A percentile compares a stretch with the other conserved stretches of the same genome.
These are phyloP conservation scores for Eutolmus rufibarbis DNA, from an alignment of 2,888 invertebrate species.

Conservation along the genomic window DNA sequence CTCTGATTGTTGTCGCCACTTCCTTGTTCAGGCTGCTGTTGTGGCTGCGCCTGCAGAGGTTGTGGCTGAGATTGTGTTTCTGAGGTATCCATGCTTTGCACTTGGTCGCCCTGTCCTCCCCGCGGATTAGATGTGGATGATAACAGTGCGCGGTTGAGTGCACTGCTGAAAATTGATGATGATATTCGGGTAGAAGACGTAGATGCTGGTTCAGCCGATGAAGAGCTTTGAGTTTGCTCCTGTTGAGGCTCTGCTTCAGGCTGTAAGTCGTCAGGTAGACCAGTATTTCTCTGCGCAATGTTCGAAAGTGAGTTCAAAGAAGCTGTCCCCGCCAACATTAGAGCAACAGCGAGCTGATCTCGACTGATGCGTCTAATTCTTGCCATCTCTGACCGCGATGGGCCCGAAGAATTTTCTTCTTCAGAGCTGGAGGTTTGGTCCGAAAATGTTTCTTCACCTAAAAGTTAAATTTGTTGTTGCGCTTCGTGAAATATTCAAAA, in stretches of 20 bases:
- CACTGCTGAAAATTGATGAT: slow-evolving; percentile 80
- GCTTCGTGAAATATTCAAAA: background rate
- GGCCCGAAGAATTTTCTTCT: slow-evolving; percentile 58
- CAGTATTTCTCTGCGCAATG: slow-evolving; percentile 59
- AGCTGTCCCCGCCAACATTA: slow-evolving; percentile 56
- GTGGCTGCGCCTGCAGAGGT: background rate
- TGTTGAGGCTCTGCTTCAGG: background rate
- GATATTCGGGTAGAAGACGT: slow-evolving; percentile 66
- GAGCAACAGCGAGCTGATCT: slow-evolving; percentile 59
- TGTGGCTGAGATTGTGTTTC: slow-evolving; percentile 43
- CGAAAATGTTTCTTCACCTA: slow-evolving; percentile 58
- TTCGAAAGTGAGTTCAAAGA: slow-evolving; percentile 61
- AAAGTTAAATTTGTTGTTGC: background rate
- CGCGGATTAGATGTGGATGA: slow-evolving; percentile 49
- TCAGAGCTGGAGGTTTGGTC: slow-evolving; percentile 61
- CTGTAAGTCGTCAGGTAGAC: slow-evolving; percentile 47
- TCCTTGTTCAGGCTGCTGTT: background rate
- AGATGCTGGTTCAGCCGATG: background rate
- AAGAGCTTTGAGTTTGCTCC: background rate
- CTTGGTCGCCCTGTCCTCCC: background rate
- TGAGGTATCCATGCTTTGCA: slow-evolving; percentile 52
- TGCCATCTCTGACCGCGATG: slow-evolving; percentile 55
- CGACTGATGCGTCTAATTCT: slow-evolving; percentile 61
- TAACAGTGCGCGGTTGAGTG: slow-evolving; percentile 74
- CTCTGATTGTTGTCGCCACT: slow-evolving; percentile 53